These are phyloP conservation scores for Drosophila testacea DNA, from an alignment of 2,888 invertebrate genomes.

Conservation along the genomic window DNA sequence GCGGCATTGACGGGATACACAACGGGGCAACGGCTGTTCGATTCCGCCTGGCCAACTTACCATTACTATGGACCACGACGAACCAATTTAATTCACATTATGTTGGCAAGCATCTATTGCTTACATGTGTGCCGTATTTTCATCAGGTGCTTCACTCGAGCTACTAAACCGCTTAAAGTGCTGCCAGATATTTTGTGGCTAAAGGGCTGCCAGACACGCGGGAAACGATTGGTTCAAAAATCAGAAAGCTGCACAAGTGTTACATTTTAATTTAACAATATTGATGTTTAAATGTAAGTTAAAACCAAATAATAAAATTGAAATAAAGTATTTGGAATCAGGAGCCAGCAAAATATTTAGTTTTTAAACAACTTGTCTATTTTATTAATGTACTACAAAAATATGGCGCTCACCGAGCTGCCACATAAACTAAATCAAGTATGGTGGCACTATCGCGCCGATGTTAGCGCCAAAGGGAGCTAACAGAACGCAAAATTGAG, in stretches of 20 bases:
- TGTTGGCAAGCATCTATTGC: constrained; percentile 3
- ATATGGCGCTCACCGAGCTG: neutral
- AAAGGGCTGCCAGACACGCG: constrained; percentile 25
- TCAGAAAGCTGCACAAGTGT: too few relatives aligned
- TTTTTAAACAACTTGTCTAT: neutral
- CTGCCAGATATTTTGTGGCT: constrained; percentile 23
- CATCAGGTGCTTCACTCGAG: neutral
- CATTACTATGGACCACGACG: constrained; percentile 3
- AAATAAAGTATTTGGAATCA: neutral
- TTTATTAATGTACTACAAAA: neutral
- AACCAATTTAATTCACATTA: constrained; percentile 15
- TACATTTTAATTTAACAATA: too few relatives aligned
- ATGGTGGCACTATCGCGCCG: neutral
- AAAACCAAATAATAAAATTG: too few relatives aligned
- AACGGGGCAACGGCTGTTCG: constrained; percentile 34
- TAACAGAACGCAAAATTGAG: neutral
- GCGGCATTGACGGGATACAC: constrained; percentile 45
- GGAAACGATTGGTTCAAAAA: neutral
- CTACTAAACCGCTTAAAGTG: neutral
- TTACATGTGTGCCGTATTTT: constrained; percentile 12
- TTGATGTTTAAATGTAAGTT: too few relatives aligned
- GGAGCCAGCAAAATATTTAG: neutral
- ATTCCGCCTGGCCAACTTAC: constrained; percentile 13
- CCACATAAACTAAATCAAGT: constrained; percentile 1
- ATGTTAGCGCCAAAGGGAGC: constrained; percentile 10